Evolutionary conservation across 1,140 invertebrate species (phyloP).

Genomic region (Brachionus manjavacas): DNA sequence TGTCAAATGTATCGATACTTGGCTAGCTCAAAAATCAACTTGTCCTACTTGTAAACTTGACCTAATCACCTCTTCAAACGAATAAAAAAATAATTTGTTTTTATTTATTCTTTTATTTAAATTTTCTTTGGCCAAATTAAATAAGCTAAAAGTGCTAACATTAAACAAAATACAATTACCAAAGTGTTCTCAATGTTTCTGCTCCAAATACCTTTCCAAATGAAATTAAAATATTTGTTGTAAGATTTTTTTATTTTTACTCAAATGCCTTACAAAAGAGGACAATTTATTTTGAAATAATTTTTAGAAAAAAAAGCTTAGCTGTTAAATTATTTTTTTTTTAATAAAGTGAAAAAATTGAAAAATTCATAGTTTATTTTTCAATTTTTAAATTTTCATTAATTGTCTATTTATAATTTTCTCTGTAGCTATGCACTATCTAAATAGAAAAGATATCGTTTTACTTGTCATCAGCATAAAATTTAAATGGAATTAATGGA

Average conservation of each 20-base stretch:
- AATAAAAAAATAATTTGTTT: not conserved
- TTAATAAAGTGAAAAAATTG: no score
- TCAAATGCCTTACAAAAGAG: no score
- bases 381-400: no score
- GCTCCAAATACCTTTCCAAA: not conserved
- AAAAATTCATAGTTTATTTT: no score
- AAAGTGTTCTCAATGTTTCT: not conserved
- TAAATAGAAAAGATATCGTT: no score
- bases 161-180: not conserved
- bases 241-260: not conserved
- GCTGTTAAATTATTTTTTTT: no score
- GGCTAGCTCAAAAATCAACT: constrained; percentile 84
- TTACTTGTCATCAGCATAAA: no score
- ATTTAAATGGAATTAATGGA: no score
- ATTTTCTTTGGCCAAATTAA: constrained; percentile 8
- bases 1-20: constrained; percentile 87
- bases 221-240: not conserved
- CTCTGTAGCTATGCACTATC: no score
- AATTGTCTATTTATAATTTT: no score
- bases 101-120: not conserved
- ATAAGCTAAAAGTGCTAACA: not conserved
- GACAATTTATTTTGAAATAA: no score
- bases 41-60: constrained; percentile 90
- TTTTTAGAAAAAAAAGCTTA: no score
- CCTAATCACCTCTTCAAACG: constrained; percentile 59